Percentiles rank a stretch among this genome's conserved stretches.
Evolutionary conservation across 92 coral and sea anemone species (phyloP).

Genomic region (Plumapathes pennacea): DNA sequence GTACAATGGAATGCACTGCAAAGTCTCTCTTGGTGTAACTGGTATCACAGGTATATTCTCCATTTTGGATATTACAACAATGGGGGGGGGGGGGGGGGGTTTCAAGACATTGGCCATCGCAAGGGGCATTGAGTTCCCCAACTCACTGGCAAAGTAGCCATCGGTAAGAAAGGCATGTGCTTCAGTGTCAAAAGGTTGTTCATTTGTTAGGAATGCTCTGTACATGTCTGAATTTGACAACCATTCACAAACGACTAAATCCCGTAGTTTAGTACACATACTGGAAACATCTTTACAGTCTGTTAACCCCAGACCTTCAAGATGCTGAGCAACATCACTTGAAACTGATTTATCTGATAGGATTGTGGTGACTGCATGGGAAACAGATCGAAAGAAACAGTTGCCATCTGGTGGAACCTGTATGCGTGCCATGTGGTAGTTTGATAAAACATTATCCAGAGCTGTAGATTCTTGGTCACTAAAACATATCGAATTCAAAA

Average conservation of each 20-base stretch:
- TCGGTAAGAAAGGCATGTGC: slow-evolving; percentile 7
- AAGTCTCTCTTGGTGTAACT: background rate
- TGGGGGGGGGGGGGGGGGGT: too few species aligned
- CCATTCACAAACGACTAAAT: slow-evolving; percentile 13
- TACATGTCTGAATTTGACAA: slow-evolving; percentile 2
- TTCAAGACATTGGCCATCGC: slow-evolving; percentile 7
- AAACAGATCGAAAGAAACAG: slow-evolving; percentile 41
- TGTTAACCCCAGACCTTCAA: slow-evolving; percentile 7
- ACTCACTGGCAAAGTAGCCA: slow-evolving; percentile 10
- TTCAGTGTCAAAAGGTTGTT: background rate
- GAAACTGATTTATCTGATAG: slow-evolving; percentile 9
- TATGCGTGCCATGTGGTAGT: slow-evolving; percentile 30
- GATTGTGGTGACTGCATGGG: slow-evolving; percentile 14
- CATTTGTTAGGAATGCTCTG: background rate
- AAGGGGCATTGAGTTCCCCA: slow-evolving; percentile 27
- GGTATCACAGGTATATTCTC: slow-evolving; percentile 13
- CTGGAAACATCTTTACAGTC: background rate
- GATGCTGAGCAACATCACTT: slow-evolving; percentile 8
- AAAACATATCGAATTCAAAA: slow-evolving; percentile 6
- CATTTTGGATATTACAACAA: slow-evolving; percentile 1
- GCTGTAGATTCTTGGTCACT: slow-evolving; percentile 13
- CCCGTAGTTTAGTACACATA: background rate
- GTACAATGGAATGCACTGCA: background rate
- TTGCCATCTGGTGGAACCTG: slow-evolving; percentile 39
- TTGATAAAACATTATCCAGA: slow-evolving; percentile 18